Base-by-base conservation (phyloP, 37 sponge, comb jelly and placozoan genomes). In the Chondrilla cf. caribensis region DNA sequence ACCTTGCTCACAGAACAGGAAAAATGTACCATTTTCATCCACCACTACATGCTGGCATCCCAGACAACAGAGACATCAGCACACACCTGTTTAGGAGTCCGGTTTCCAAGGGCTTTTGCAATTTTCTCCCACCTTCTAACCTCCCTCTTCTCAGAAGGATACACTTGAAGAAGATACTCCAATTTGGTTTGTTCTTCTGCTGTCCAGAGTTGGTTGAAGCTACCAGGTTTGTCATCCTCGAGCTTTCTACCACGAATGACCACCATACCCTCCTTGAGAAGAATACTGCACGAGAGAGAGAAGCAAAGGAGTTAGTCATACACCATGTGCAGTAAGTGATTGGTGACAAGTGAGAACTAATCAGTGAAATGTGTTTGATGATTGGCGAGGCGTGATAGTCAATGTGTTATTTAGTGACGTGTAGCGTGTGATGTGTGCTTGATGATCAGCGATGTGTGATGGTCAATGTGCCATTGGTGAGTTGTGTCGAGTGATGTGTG, bases 101-200 rank as follows among this genome's bases (percentile, higher is more conserved):
- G 54, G 60, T 89, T 89, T 6, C 88, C 88, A 3, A 94, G 84
- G 5, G 91, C 93, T 28, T 67, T 87, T 24, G 96, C 93, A 60
- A 95, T 95, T 80, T 93, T 92, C 72, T 93, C 84, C 79, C 82
- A 95, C 7, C 96, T 67, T 24, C 83, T 73, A 38, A 92, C 79
- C 67, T 95, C 96, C 35, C 82, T 77, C 2, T 70, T 67, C 80
- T 95, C 96, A 2, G 90, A 86, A 38, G 96, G 96, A 24, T 90
- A 87, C 3, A 84, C 43, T 40, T 75, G 60, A 9, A 95, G 79
- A n/a, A 95, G 84, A 57, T 89, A 85, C 66, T 95, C 96, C 41
- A 95, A 78, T 26, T 73, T 60, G n/a, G 87, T 54, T 93, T 94
- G 96, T 58, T 95, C 96, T 58, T 95, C 96, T 58, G 81, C 60